Evolutionary conservation across 2,888 invertebrate genomes (phyloP).

Genomic region (Drosophila falleni): DNA sequence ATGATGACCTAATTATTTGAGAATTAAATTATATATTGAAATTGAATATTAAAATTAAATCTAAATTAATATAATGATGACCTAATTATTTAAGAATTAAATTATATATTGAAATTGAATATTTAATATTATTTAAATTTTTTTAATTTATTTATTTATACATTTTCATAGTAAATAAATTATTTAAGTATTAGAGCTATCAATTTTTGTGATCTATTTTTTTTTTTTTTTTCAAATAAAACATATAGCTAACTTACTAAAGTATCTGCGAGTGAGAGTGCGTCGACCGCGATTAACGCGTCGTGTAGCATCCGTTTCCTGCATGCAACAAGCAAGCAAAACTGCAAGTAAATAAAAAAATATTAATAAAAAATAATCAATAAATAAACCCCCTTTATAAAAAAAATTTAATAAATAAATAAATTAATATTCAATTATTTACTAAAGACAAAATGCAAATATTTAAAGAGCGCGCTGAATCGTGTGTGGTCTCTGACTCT

Average conservation of each 20-base stretch:
- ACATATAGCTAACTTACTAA: conserved; percentile 88
- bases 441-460: conserved; percentile 24
- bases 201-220: too few relatives aligned
- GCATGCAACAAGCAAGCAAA: conserved; percentile 89
- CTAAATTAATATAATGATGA: too few relatives aligned
- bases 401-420: conserved; percentile 3
- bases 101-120: not conserved
- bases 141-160: not conserved
- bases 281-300: conserved; percentile 92
- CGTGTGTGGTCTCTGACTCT: conserved; percentile 57
- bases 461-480: conserved; percentile 2
- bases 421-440: conserved; percentile 30
- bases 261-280: conserved; percentile 91
- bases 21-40: too few relatives aligned
- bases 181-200: too few relatives aligned
- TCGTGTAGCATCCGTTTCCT: conserved; percentile 91
- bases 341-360: conserved; percentile 84
- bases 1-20: too few relatives aligned
- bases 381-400: too few relatives aligned
- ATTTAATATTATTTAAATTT: not conserved
- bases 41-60: too few relatives aligned
- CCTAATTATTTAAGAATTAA: too few relatives aligned
- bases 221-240: too few relatives aligned
- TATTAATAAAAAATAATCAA: too few relatives aligned
- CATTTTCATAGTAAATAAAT: too few relatives aligned